These are phyloP conservation scores for Sinohyriopsis cumingii DNA, from an alignment of 2,888 invertebrate species.

Conservation along the genomic window DNA sequence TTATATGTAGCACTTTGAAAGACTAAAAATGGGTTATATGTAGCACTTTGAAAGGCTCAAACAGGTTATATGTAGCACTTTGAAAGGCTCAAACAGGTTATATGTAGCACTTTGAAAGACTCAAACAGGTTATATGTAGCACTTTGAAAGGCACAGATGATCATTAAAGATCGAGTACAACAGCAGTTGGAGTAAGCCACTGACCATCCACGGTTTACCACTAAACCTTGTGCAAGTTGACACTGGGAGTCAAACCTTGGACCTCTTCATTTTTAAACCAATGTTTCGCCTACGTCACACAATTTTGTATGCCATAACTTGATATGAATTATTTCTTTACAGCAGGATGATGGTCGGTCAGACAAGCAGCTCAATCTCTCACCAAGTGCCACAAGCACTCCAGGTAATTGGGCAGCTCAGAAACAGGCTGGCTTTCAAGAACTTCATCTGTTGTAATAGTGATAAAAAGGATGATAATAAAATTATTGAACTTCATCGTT, in stretches of 20 bases:
- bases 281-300: neutral
- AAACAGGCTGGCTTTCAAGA: neutral
- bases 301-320: neutral
- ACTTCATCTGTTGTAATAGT: neutral
- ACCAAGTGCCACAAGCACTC: constrained; percentile 67
- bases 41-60: no score
- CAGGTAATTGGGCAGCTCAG: constrained; percentile 42
- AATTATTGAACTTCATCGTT: neutral
- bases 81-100: no score
- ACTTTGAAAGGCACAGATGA: no score
- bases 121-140: no score
- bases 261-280: neutral
- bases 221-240: neutral
- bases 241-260: neutral
- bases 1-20: no score
- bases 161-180: no score
- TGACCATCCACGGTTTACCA: no score
- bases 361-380: constrained; percentile 41
- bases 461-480: no score
- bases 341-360: constrained; percentile 44
- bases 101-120: no score
- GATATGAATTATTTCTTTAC: constrained; percentile 12
- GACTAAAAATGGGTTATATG: no score
- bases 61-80: no score
- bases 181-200: no score